Evolutionary conservation across 2,113 vertebrate species (phyloP).

Genomic region (Callocephalon fimbriatum): DNA sequence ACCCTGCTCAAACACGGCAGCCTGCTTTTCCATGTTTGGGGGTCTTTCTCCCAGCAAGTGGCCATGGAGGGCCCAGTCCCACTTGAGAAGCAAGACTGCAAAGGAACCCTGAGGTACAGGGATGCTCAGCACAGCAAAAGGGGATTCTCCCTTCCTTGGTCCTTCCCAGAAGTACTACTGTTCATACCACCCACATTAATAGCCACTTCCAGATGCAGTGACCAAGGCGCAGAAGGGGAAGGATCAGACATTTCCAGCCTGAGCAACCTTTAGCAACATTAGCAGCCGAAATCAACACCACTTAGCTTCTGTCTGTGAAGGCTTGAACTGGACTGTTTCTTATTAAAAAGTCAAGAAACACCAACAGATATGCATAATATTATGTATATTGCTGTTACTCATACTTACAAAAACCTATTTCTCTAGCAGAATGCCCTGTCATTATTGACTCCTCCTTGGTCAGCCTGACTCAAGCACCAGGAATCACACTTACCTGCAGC

Average conservation of each 20-base stretch:
- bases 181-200: neutral
- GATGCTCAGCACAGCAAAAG: neutral
- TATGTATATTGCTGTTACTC: neutral
- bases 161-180: neutral
- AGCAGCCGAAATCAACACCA: neutral
- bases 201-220: neutral
- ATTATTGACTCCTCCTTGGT: neutral
- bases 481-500: conserved; percentile 23
- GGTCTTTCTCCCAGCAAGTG: neutral
- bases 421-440: neutral
- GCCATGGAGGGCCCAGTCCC: neutral
- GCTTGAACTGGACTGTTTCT: neutral
- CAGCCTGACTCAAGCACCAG: neutral
- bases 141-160: neutral
- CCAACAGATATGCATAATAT: neutral
- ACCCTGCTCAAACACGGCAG: neutral
- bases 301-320: neutral
- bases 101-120: neutral
- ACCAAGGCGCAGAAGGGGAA: neutral
- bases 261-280: neutral
- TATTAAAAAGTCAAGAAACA: neutral
- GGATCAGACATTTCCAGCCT: neutral
- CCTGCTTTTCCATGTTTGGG: neutral
- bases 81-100: neutral
- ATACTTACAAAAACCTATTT: neutral